A percentile compares a stretch with the other conserved stretches of the same genome.
These are phyloP conservation scores for Rhinophrynus dorsalis DNA, from an alignment of 2,797 vertebrate species.

Conservation along the genomic window DNA sequence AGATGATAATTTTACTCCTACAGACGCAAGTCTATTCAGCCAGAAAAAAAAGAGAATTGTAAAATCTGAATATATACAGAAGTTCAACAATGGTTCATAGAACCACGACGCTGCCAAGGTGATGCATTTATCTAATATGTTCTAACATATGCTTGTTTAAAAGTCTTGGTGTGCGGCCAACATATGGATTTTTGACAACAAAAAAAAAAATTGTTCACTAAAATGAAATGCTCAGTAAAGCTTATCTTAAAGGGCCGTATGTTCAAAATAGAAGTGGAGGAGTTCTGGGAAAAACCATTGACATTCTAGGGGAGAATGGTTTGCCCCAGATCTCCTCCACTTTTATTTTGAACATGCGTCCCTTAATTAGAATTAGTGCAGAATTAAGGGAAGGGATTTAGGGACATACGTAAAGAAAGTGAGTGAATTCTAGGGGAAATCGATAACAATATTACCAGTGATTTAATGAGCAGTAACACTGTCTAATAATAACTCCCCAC, in stretches of 20 bases:
- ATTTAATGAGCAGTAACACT: too few species aligned
- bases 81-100: conserved; percentile 8
- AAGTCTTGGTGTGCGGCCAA: neutral
- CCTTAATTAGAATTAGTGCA: too few species aligned
- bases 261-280: too few species aligned
- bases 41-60: neutral
- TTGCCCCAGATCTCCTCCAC: too few species aligned
- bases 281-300: too few species aligned
- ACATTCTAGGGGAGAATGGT: too few species aligned
- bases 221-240: neutral
- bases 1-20: conserved; percentile 31
- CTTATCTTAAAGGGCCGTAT: neutral
- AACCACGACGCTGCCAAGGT: neutral
- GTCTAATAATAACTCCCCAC: too few species aligned
- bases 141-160: conserved; percentile 4
- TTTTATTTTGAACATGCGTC: too few species aligned
- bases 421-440: too few species aligned
- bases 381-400: too few species aligned
- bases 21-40: conserved; percentile 33
- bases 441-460: too few species aligned
- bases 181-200: neutral
- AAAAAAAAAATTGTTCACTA: neutral
- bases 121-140: neutral
- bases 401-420: too few species aligned
- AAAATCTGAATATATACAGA: conserved; percentile 21